These are phyloP conservation scores for Phacellophora camtschatica DNA, from an alignment of 30 jellyfish, hydroid and myxozoan genomes.

Conservation along the genomic window DNA sequence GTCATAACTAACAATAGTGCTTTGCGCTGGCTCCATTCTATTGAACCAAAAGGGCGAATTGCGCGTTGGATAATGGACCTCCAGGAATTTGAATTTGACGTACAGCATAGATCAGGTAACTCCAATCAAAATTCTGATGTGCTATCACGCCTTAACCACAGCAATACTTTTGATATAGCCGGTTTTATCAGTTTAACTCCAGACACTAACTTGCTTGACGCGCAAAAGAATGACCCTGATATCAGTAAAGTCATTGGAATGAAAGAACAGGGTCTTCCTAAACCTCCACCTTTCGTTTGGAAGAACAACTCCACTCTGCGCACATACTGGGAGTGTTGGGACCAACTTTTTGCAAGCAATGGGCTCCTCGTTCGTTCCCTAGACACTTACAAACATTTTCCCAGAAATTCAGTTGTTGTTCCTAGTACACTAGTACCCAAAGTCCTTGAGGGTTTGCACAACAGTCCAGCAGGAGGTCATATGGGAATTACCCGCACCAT, in stretches of 20 bases:
- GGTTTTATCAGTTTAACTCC: neutral
- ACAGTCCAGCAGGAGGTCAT: conserved; percentile 42
- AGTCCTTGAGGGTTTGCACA: conserved; percentile 46
- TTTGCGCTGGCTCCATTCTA: conserved; percentile 60
- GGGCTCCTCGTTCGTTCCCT: neutral
- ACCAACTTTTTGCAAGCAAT: neutral
- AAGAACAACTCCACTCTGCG: neutral
- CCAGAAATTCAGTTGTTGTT: conserved; percentile 31
- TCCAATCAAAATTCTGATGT: conserved; percentile 66
- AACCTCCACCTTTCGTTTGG: conserved; percentile 27
- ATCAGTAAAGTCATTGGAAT: conserved; percentile 14
- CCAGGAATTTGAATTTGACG: conserved; percentile 26
- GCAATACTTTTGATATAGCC: neutral
- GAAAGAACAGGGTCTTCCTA: conserved; percentile 8
- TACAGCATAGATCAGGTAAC: conserved; percentile 38
- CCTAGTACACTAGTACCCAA: conserved; percentile 5
- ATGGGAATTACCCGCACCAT: conserved; percentile 34
- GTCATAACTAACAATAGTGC: conserved; percentile 58
- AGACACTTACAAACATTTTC: neutral
- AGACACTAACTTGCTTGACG: conserved; percentile 22
- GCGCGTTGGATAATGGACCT: conserved; percentile 74
- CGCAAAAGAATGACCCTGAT: conserved; percentile 29
- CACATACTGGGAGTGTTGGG: conserved; percentile 49
- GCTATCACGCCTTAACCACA: conserved; percentile 41
- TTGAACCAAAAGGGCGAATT: conserved; percentile 55